A percentile compares a stretch with the other conserved stretches of the same genome.
These are phyloP conservation scores for Prenolepis imparis DNA, from an alignment of 2,888 invertebrate genomes.

Conservation along the genomic window DNA sequence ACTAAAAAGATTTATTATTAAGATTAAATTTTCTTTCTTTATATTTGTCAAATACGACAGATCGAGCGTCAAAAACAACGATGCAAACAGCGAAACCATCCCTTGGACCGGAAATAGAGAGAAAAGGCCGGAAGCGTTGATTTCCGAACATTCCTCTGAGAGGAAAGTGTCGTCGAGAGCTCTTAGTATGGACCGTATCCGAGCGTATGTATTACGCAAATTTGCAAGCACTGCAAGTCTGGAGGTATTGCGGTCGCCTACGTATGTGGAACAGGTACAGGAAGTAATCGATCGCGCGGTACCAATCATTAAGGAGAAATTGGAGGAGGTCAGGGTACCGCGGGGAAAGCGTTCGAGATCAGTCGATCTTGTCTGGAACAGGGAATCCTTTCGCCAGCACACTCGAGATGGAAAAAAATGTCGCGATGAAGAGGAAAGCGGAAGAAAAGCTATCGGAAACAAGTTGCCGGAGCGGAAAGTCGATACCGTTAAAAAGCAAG, in stretches of 20 bases:
- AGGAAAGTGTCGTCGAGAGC: constrained; percentile 59
- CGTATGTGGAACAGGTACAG: constrained; percentile 81
- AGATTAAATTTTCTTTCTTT: neutral
- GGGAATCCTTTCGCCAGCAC: neutral
- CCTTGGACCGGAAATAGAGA: constrained; percentile 28
- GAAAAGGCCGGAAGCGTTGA: neutral
- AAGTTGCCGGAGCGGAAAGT: neutral
- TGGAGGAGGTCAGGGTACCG: constrained; percentile 76
- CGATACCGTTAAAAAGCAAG: neutral
- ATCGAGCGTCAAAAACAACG: neutral
- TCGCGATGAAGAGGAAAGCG: neutral
- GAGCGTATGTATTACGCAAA: constrained; percentile 75
- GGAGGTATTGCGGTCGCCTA: constrained; percentile 78
- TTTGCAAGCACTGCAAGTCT: constrained; percentile 75
- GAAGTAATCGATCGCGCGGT: constrained; percentile 81
- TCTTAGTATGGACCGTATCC: constrained; percentile 76
- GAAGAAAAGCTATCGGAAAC: neutral
- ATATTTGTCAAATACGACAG: neutral
- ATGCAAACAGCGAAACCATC: constrained; percentile 24
- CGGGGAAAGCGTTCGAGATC: constrained; percentile 58
- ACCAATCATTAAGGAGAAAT: constrained; percentile 78
- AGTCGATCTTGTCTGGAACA: constrained; percentile 35
- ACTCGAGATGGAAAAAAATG: neutral
- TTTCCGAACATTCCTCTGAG: constrained; percentile 46
- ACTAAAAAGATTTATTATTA: neutral